Evolutionary conservation across 2,113 vertebrate genomes (phyloP), one percentile per base, ranked within the genome.

Genomic region (Ictalurus furcatus): DNA sequence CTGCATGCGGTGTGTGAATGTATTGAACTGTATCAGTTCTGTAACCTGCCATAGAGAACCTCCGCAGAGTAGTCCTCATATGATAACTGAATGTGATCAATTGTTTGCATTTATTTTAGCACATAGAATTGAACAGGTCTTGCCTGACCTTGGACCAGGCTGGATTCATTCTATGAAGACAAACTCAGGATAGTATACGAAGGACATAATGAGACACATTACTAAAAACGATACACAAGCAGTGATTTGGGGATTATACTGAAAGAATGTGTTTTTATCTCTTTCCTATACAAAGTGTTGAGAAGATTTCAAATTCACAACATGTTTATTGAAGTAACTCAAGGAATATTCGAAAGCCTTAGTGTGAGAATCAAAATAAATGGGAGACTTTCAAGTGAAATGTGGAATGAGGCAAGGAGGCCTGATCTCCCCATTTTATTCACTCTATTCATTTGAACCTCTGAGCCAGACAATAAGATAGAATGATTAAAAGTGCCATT

Each of bases 31-130:
- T 74, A 54, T 87, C n/a, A 54, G 52, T 19, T n/a, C 6, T 71
- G 52, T 85, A 56, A 59, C 37, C 52, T 86, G 63, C 44, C 80
- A 59, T 9, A 30, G 28, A 87, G 23, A 88, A 48, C 67, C 34
- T 58, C 56, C 25, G 5, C 44, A 48, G 7, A 78, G 21, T 37
- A 2, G 37, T 80, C 28, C 56, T 56, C 78, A 8, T 48, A 48
- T 78, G 23, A 78, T 74, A 78, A 48, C 34, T 23, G 71, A 74
- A 40, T 4, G 1, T 37, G 34, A 40, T 21, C 6, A 76, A 48
- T 6, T 48, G 73, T 73, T 73, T 73, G 37, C 4, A 13, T 76
- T 25, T 78, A 52, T 52, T 78, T 2, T 25, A 40, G 9, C 74
- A 79, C 44, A 30, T 7, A 56, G 48, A 80, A 56, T 19, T 80